Evolutionary conservation across 2,888 invertebrate species (phyloP), one percentile per base, ranked within the genome.

Genomic region (Ceriagrion tenellum): DNA sequence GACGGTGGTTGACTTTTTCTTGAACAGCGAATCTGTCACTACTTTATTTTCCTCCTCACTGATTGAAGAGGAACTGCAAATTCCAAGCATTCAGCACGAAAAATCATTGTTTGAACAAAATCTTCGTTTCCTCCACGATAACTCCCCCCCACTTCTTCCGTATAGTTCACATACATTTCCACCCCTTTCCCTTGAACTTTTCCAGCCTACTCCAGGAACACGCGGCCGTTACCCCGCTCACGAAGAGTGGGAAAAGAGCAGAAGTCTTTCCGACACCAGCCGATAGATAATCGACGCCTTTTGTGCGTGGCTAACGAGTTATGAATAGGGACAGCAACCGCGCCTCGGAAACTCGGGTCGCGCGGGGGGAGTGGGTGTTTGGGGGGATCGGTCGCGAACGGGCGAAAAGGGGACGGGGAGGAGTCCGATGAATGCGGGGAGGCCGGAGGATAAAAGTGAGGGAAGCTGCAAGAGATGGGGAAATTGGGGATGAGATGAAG

Each of bases 281-380:
- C 3, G 69, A 69, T 69, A n/a, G 30, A 59, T 91, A 59, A 40
- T 59, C 35, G 91, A 63, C 91, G 90, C 90, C 90, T 90, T 69
- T 90, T 90, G 90, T 90, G 90, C 90, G 59, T 40, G 63, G 91
- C 63, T 59, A 91, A 91, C 91, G 91, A 91, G 91, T 91, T 63
- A 91, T 63, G 91, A 91, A 91, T 63, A 91, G 91, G 91, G 59
- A 63, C 35, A 56, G 40, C 69, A 69, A 12, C 26, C 69, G 69
- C 91, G 91, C 91, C 91, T 91, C 26, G 63, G 59, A 30, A 59
- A 56, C 90, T 90, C 16, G 59, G 90, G 90, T n/a, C 6, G 59
- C 55, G 56, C 55, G 35, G 56, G 35, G 30, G 90, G 63, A 63
- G 63, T 18, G 56, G 30, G 56, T 26, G 56, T n/a, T n/a, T n/a